Evolutionary conservation across 2,113 vertebrate species (phyloP).

Genomic region (Platichthys flesus): DNA sequence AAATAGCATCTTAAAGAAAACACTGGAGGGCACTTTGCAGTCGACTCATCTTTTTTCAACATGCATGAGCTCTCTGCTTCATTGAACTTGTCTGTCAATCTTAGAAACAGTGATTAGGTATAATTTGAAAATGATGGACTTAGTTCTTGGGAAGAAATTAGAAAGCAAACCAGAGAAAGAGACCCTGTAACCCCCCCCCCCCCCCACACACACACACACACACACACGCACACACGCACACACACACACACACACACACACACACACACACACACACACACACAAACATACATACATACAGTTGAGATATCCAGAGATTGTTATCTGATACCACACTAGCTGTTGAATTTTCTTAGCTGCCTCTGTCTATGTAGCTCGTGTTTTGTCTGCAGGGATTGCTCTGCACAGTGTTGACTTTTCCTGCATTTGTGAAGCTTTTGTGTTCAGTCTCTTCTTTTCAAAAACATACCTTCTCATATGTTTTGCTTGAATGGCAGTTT

Average conservation of each 20-base stretch:
- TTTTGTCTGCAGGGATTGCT: slow-evolving; percentile 43
- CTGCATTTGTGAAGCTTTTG: slow-evolving; percentile 35
- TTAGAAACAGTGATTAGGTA: slow-evolving; percentile 32
- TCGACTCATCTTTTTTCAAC: slow-evolving; percentile 5
- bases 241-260: too few relatives aligned
- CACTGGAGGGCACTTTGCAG: neutral
- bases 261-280: neutral
- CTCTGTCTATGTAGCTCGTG: slow-evolving; percentile 36
- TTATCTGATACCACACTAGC: slow-evolving; percentile 45
- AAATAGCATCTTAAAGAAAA: slow-evolving; percentile 46
- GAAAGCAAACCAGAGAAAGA: slow-evolving; percentile 29
- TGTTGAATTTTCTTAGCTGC: slow-evolving; percentile 43
- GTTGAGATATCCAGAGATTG: slow-evolving; percentile 34
- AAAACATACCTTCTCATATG: too few relatives aligned
- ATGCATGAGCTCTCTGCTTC: slow-evolving; percentile 22
- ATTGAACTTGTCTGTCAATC: slow-evolving; percentile 25
- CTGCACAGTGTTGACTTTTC: slow-evolving; percentile 15
- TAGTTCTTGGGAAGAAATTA: slow-evolving; percentile 8
- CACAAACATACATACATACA: neutral
- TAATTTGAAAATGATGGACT: slow-evolving; percentile 48
- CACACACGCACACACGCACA: neutral
- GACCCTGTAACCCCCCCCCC: neutral
- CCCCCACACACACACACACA: neutral
- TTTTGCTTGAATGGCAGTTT: slow-evolving; percentile 13
- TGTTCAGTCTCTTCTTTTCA: neutral